Evolutionary conservation across 2,888 invertebrate genomes (phyloP).

Genomic region (Agelastica alni): DNA sequence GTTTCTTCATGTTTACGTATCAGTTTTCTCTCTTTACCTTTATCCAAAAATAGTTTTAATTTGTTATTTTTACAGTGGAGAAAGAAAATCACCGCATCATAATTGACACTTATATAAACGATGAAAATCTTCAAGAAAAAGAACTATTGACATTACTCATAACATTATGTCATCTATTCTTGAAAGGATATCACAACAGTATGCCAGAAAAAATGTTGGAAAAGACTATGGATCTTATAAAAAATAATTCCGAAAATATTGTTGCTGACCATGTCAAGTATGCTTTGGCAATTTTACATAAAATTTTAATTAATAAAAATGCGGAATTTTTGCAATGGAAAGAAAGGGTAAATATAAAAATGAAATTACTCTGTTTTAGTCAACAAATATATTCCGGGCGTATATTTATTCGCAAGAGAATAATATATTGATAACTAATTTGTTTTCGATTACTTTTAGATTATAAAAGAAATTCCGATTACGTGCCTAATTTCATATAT

Average conservation of each 20-base stretch:
- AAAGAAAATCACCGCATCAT: conserved; percentile 30
- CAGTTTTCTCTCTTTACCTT: too few relatives aligned
- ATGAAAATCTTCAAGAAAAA: conserved; percentile 24
- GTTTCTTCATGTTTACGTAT: too few relatives aligned
- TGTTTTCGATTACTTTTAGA: conserved; percentile 32
- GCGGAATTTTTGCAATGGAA: conserved; percentile 42
- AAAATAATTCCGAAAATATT: conserved; percentile 31
- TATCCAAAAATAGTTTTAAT: too few relatives aligned
- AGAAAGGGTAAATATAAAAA: conserved; percentile 38
- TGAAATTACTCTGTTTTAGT: too few relatives aligned
- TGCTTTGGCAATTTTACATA: conserved; percentile 46
- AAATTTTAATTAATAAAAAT: conserved; percentile 45
- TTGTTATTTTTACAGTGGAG: conserved; percentile 31
- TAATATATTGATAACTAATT: background rate
- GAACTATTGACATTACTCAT: conserved; percentile 35
- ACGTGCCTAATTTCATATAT: conserved; percentile 44
- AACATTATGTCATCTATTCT: conserved; percentile 48
- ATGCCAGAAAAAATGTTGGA: conserved; percentile 39
- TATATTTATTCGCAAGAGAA: too few relatives aligned
- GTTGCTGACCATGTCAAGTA: conserved; percentile 41
- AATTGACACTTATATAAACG: conserved; percentile 33
- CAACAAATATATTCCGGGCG: too few relatives aligned
- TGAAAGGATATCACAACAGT: conserved; percentile 41
- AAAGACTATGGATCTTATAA: conserved; percentile 43
- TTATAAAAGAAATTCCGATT: conserved; percentile 41